A percentile compares a stretch with the other conserved stretches of the same genome.
These are phyloP conservation scores for Perca schrenkii DNA, from an alignment of 2,113 vertebrate genomes.

Conservation along the genomic window DNA sequence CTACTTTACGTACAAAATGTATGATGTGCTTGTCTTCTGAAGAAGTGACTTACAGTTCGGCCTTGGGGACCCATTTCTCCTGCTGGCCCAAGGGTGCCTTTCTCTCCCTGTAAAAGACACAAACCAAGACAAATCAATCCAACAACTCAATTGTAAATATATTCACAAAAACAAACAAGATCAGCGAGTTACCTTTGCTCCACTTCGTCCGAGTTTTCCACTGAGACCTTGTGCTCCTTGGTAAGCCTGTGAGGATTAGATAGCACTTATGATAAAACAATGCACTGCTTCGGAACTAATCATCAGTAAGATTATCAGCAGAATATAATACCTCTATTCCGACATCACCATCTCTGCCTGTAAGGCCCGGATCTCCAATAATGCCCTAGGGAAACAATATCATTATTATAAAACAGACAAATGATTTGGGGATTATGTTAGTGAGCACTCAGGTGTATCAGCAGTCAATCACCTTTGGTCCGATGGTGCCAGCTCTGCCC, in stretches of 20 bases:
- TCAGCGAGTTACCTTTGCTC: constrained; percentile 75
- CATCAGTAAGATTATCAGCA: not conserved
- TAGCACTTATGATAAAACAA: not conserved
- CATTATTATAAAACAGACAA: constrained; percentile 9
- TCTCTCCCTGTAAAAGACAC: constrained; percentile 83
- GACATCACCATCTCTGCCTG: constrained; percentile 84
- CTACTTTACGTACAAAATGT: constrained; percentile 53
- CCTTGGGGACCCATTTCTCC: constrained; percentile 87
- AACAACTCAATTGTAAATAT: constrained; percentile 6
- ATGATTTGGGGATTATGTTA: constrained; percentile 6
- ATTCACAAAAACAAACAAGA: constrained; percentile 19
- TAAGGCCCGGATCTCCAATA: constrained; percentile 83
- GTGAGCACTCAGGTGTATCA: not conserved
- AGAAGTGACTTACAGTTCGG: constrained; percentile 80
- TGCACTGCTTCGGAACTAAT: not conserved
- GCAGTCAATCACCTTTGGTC: constrained; percentile 76
- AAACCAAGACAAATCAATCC: constrained; percentile 42
- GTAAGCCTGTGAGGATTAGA: constrained; percentile 79
- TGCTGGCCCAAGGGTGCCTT: constrained; percentile 77
- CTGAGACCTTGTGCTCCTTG: constrained; percentile 85
- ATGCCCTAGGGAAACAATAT: constrained; percentile 79
- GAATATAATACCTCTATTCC: constrained; percentile 83
- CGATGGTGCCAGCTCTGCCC: constrained; percentile 78
- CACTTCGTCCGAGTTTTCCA: constrained; percentile 77
- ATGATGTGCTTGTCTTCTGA: constrained; percentile 41